Conservation (phyloP, 2,888 invertebrate species). For the Flexamia atlantica region DNA sequence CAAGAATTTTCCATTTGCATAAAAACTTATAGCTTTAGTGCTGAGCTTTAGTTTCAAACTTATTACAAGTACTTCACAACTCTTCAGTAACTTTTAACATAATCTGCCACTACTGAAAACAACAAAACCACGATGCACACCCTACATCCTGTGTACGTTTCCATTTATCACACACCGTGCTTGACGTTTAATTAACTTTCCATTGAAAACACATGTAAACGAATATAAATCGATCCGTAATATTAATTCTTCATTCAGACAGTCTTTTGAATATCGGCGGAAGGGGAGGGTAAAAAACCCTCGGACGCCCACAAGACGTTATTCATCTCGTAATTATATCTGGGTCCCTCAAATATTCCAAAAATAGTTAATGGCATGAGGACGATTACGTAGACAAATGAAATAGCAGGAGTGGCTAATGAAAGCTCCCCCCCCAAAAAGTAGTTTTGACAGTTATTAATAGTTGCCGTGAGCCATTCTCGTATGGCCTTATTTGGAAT, state of each 20-base stretch:
- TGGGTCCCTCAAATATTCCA: conserved; percentile 51
- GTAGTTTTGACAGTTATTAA: conserved; percentile 64
- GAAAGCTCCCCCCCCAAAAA: conserved; percentile 53
- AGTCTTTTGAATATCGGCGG: conserved; percentile 3
- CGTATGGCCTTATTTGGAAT: conserved; percentile 63
- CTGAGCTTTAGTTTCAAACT: no score
- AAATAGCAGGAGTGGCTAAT: conserved; percentile 39
- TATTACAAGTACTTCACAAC: no score
- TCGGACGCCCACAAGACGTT: conserved; percentile 27
- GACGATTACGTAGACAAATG: conserved; percentile 53
- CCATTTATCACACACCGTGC: background rate
- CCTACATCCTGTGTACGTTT: background rate
- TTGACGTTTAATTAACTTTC: conserved; percentile 22
- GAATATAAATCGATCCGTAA: conserved; percentile 8
- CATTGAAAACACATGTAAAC: conserved; percentile 44
- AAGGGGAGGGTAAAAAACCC: conserved; percentile 28
- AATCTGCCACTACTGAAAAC: no score
- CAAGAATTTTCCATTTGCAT: no score
- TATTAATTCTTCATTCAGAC: conserved; percentile 35
- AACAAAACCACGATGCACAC: no score
- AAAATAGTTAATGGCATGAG: conserved; percentile 55
- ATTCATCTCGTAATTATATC: conserved; percentile 54
- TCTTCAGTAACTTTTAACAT: no score
- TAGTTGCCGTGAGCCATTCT: conserved; percentile 62
- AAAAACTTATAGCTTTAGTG: no score